Conservation (phyloP, 2,888 invertebrate species). For the Aphrophora alni region DNA sequence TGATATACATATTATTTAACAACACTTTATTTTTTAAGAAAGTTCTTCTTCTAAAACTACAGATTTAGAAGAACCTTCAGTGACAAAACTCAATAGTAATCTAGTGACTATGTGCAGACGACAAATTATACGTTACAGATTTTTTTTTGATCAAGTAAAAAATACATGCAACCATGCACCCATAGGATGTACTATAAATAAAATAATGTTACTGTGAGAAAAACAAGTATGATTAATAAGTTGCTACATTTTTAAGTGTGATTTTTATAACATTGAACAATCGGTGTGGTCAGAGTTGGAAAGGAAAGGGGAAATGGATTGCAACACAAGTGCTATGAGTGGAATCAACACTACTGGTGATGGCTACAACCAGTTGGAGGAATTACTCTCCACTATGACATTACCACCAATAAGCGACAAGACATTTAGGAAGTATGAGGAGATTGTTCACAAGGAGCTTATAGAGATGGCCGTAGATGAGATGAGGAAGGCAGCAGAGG, state of each 20-base stretch:
- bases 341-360: neutral
- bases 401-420: neutral
- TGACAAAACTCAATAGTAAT: too few species aligned
- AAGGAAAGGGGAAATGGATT: slow-evolving; percentile 18
- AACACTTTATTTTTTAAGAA: too few species aligned
- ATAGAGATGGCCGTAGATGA: neutral
- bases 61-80: too few species aligned
- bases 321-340: slow-evolving; percentile 23
- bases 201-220: neutral
- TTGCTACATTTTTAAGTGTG: slow-evolving; percentile 3
- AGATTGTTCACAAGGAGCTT: neutral
- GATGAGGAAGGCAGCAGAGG: slow-evolving; percentile 19
- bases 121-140: neutral
- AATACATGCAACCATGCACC: neutral
- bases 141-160: slow-evolving; percentile 2
- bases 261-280: slow-evolving; percentile 18
- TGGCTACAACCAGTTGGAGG: neutral
- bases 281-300: slow-evolving; percentile 19
- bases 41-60: too few species aligned
- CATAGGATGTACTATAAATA: neutral
- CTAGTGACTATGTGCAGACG: too few species aligned
- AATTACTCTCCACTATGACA: neutral
- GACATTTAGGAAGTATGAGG: neutral
- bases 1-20: too few species aligned
- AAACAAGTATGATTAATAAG: slow-evolving; percentile 19